phyloP scores from a whole-genome alignment of 2,113 vertebrate species.

The Donacobius atricapilla region DNA sequence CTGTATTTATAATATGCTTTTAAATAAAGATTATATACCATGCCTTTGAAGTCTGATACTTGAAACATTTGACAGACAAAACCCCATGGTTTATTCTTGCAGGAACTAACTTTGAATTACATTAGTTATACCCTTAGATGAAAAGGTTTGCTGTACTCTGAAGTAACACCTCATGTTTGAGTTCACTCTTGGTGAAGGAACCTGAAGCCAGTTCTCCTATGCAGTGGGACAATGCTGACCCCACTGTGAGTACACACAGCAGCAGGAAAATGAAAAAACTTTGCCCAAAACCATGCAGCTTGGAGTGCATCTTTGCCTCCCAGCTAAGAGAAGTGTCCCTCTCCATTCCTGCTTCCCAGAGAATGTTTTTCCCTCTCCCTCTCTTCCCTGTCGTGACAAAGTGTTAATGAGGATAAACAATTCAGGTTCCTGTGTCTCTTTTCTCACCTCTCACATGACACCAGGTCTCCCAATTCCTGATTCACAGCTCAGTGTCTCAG shows the following conservation, averaged over 20 bases:
- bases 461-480: neutral
- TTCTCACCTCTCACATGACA: accelerated
- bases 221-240: accelerated
- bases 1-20: neutral
- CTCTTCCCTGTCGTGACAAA: neutral
- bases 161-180: neutral
- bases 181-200: neutral
- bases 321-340: neutral
- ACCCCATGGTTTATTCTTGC: neutral
- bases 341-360: neutral
- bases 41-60: neutral
- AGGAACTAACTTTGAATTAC: neutral
- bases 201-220: too few species aligned
- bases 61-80: neutral
- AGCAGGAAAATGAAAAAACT: neutral
- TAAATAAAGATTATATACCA: neutral
- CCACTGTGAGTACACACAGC: neutral
- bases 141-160: neutral
- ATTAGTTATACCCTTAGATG: neutral
- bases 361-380: accelerated
- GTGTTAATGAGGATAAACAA: neutral
- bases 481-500: neutral
- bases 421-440: neutral
- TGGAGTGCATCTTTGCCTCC: neutral
- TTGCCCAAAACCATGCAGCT: neutral